phyloP scores from a whole-genome alignment of 2,113 vertebrate species.

The Thamnophis sirtalis region DNA sequence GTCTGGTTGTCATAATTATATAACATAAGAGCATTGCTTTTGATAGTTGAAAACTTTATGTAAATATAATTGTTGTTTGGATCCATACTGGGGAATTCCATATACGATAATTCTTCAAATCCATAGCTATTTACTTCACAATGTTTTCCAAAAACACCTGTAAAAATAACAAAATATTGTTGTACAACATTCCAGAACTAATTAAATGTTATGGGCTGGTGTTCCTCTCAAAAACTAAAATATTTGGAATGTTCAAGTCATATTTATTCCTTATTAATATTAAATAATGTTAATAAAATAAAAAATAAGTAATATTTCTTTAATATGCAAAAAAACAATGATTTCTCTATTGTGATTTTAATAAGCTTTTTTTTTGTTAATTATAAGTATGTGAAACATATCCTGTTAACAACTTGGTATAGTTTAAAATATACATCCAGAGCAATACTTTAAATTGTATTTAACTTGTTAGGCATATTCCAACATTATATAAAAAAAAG shows the following conservation, averaged over 20 bases:
- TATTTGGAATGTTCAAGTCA: neutral
- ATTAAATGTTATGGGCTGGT: neutral
- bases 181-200: neutral
- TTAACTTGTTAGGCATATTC: neutral
- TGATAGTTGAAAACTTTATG: constrained; percentile 93
- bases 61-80: constrained; percentile 98
- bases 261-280: neutral
- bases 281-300: neutral
- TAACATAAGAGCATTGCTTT: constrained; percentile 84
- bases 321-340: neutral
- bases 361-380: neutral
- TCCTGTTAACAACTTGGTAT: neutral
- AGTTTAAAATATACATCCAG: neutral
- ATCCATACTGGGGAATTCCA: constrained; percentile 97
- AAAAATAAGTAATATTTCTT: neutral
- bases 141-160: constrained; percentile 97
- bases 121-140: constrained; percentile 97
- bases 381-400: neutral
- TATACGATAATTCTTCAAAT: constrained; percentile 94
- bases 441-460: neutral
- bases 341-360: neutral
- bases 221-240: neutral
- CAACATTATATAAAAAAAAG: neutral
- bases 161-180: neutral
- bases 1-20: constrained; percentile 97